Evolutionary conservation across 2,888 invertebrate genomes (phyloP), one percentile per base, ranked within the genome.

Genomic region (Pyrrhosoma nymphula): DNA sequence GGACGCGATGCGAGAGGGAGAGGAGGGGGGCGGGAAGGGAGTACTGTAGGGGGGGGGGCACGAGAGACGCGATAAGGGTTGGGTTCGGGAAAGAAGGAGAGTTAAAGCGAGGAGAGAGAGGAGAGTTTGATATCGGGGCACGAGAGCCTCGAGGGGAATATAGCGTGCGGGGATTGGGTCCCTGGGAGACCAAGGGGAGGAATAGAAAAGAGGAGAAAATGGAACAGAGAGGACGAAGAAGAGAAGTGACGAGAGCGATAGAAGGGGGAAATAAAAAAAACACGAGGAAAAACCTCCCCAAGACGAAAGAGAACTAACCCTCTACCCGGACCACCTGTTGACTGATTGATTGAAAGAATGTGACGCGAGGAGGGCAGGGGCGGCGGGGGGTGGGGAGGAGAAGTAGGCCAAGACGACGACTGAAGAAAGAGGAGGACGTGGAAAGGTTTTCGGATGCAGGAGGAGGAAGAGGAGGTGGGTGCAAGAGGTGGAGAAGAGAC

Each of bases 341-440:
- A 93, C 93, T 93, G 93, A 93, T 93, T 93, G 93, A 93, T 93
- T 93, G 93, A 93, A 93, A 93, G 93, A 69, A 93, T 47, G 93
- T 14, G 91, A 91, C 35, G 63, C 93, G 69, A n/a, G 47, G 26
- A 16, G 26, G 56, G 69, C 47, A 60, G 47, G n/a, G 69, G 55
- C 16, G 69, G 16, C 26, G 23, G 69, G n/a, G 47, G 63, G 14
- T 12, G 26, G 23, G 26, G 69, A 69, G 26, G 47, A 69, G 47
- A 63, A 63, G 91, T 4, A 47, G 47, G 47, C 47, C 47, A 47
- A 47, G 47, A 47, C 47, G 47, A 47, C 8, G 47, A 47, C 47
- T 1, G 69, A 69, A 12, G 47, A 69, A 26, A n/a, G 10, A 23
- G n/a, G 26, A 35, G 56, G 75, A 69, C n/a, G 26, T 55, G 90